A percentile compares a stretch with the other conserved stretches of the same genome.
phyloP scores from a whole-genome alignment of 1,140 invertebrate species.

The Uloborus diversus region DNA sequence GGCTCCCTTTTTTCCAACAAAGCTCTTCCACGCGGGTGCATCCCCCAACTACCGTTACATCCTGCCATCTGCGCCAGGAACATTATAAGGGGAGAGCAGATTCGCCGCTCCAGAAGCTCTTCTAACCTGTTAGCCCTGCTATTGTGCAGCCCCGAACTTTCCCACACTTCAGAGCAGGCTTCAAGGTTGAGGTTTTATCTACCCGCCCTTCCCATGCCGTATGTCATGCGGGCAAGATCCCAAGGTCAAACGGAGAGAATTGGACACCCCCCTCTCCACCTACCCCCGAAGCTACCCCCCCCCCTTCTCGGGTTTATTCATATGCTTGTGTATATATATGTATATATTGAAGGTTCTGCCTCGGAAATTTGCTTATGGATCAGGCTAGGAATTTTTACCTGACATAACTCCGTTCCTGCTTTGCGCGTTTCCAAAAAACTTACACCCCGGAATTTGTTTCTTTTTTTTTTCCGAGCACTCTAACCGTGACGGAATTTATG shows the following conservation, averaged over 20 bases:
- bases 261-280: slow-evolving; percentile 20
- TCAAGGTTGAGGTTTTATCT: slow-evolving; percentile 55
- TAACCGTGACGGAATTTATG: too few species aligned
- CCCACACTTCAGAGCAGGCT: slow-evolving; percentile 45
- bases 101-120: slow-evolving; percentile 55
- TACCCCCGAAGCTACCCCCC: not conserved
- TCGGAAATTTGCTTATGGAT: not conserved
- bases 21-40: too few species aligned
- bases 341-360: too few species aligned
- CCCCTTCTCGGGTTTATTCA: not conserved
- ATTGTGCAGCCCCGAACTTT: slow-evolving; percentile 49
- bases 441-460: not conserved
- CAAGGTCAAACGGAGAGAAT: slow-evolving; percentile 48
- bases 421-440: not conserved
- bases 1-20: too few species aligned
- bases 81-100: not conserved
- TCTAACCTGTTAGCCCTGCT: slow-evolving; percentile 52
- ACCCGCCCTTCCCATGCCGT: slow-evolving; percentile 21
- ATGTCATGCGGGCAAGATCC: slow-evolving; percentile 44
- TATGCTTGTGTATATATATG: too few species aligned
- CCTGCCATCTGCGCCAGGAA: slow-evolving; percentile 42
- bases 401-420: not conserved
- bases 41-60: slow-evolving; percentile 51
- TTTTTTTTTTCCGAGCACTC: not conserved
- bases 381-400: not conserved